Evolutionary conservation across 2,113 vertebrate species (phyloP), one percentile per base, ranked within the genome.

Genomic region (Oncorhynchus masou): DNA sequence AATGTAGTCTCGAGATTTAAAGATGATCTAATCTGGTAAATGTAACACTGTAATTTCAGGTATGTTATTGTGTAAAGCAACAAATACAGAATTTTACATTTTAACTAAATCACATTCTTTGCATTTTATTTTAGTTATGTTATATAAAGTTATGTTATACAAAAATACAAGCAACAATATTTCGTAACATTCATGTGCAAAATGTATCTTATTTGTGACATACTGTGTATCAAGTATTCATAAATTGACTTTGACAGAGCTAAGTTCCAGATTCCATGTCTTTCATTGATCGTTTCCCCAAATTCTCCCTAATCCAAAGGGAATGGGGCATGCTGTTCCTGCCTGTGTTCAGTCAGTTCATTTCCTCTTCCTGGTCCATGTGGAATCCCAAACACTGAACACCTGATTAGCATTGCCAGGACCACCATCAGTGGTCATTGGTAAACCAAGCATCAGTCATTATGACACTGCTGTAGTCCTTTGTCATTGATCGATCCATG

Each of bases 361-460:
- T 34, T 6, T 34, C 34, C 2, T 8, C 34, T 34, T 19, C 15
- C 66, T 34, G 66, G 16, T 34, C 15, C 16, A 16, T 39, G 39
- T 20, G 31, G 15, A 34, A 68, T 34, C 19, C 66, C 29, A 39
- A 25, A 39, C n/a, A 39, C 20, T 12, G 31, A 62, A 62, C 72
- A 64, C 59, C 25, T 74, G 19, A 64, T 45, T 64, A 64, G 45
- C 60, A 48, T 74, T 49, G 29, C 72, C 72, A 60, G 22, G 59
- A 39, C 49, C 9, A 19, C 2, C n/a, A 22, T n/a, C 12, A 19
- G 39, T 45, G 39, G 8, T 12, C 39, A 45, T 45, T 45, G 39
- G 39, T 45, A 45, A 54, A 54, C 51, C 51, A 54, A 54, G 51
- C 16, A 19, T 54, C 51, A 62, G n/a, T 9, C 19, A 22, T 62